Base-by-base conservation (phyloP, 2,888 invertebrate genomes). In the Tetranychus truncatus region DNA sequence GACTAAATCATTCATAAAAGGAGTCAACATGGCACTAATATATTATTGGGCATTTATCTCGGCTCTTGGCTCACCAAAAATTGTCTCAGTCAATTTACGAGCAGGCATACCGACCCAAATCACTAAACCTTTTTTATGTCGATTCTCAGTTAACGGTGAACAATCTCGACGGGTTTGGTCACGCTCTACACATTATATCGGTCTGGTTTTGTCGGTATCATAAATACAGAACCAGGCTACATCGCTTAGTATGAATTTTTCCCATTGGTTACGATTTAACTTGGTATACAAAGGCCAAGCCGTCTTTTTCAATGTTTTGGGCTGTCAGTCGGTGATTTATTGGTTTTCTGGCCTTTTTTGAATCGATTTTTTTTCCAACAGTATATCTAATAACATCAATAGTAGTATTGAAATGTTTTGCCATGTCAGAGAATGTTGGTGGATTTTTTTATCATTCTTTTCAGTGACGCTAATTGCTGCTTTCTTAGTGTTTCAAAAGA, bases 21-120 rank as follows among this genome's bases (percentile, higher is more conserved):
- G 73, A 24, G 20, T 73, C 55, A 73, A 73, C 6, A 73, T 55
- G 34, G 20, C 21, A 6, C 6, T 8, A 45, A 73, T 73, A 45
- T 73, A 73, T 8, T 73, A 75, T 20, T 75, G 46, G 34, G 46
- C 66, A 67, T 75, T 66, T 7, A 75, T 75, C 66, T 75, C 66
- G 45, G 75, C 73, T 24, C 45, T 45, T 15, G 66, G 75, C 66
- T 73, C 67, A 20, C 65, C 75, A 67, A 75, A 73, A 75, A 73
- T 73, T 66, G 75, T 73, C 45, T 73, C 45, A 46, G 73, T 73
- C 21, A 66, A n/a, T 21, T 73, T 66, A 45, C 69, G 20, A 73
- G 66, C 46, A 3, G 73, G 73, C 24, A 75, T 75, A 34, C 45
- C 73, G 24, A 44, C 45, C 73, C 75, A 75, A 18, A 75, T 24